Evolutionary conservation across 1,140 invertebrate species (phyloP), one percentile per base, ranked within the genome.

Genomic region (Zaprionus lachaisei): DNA sequence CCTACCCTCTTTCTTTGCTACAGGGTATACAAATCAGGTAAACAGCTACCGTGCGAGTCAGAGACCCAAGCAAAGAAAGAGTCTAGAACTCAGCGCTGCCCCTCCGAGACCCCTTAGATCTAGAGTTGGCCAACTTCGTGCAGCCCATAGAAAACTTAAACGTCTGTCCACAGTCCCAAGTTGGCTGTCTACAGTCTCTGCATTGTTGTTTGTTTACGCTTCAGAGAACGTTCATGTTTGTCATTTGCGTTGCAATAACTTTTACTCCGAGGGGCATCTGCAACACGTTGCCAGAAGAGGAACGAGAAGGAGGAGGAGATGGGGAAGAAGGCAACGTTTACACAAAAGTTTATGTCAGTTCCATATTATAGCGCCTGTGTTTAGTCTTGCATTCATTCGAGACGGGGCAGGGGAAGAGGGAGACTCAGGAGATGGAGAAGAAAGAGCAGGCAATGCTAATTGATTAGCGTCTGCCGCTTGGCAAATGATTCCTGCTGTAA

Each of bases 241-340:
- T 87, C 84, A 87, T 87, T 87, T 74, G 74, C 78, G 83, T 84
- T 87, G 84, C 84, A 87, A 87, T 87, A 87, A 87, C 84, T 87
- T 87, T 78, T 73, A 76, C 78, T 76, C 47, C 3, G 11, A 24
- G 71, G 44, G 78, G 81, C 84, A 87, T 87, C 84, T 87, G 84
- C 78, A 81, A 60, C 72, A 67, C 68, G 84, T 84, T 77, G 34
- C 57, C 44, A 57, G 84, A 67, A 14, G 24, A 17, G 44, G 44
- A 17, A 58, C n/a, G 9, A 14, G 11, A 26, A 34, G 44, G 15
- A n/a, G 41, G 7, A 44, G 41, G 15, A 2, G 44, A 17, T 49
- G 17, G 15, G 11, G 6, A 38, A 37, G 47, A 38, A 28, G 51
- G 54, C 67, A 64, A 63, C 11, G 74, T 77, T 87, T 89, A 89